These are phyloP conservation scores for Tortrix viridana DNA, from an alignment of 2,888 invertebrate genomes.

Conservation along the genomic window DNA sequence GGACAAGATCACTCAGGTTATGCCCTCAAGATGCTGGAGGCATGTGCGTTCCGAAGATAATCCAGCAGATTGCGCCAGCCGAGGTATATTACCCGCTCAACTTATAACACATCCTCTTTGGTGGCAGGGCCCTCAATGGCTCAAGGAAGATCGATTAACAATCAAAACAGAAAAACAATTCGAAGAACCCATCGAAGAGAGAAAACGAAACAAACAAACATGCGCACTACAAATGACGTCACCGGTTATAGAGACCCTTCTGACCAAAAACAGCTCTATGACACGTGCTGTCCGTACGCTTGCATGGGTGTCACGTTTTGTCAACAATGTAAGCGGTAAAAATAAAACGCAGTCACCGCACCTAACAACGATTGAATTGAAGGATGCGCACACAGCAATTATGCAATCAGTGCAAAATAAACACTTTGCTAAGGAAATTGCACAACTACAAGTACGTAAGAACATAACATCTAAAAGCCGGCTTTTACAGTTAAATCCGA, in stretches of 20 bases:
- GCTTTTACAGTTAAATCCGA: background rate
- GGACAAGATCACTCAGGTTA: conserved; percentile 21
- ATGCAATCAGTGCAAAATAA: conserved; percentile 23
- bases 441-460: conserved; percentile 1
- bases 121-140: conserved; percentile 1
- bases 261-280: conserved; percentile 3
- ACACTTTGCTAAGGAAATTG: background rate
- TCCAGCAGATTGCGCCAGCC: conserved; percentile 1
- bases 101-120: background rate
- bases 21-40: conserved; percentile 18
- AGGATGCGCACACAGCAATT: conserved; percentile 20
- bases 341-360: background rate
- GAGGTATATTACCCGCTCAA: background rate
- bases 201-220: conserved; percentile 7
- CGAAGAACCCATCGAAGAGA: background rate
- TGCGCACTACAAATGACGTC: no score
- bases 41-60: background rate
- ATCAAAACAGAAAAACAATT: background rate
- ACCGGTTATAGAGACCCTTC: background rate
- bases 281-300: background rate
- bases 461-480: background rate
- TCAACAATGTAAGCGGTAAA: conserved; percentile 19
- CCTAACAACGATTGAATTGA: conserved; percentile 17
- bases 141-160: background rate
- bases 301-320: conserved; percentile 1